phyloP scores from a whole-genome alignment of 2,113 vertebrate genomes.

The Lethenteron reissneri region DNA sequence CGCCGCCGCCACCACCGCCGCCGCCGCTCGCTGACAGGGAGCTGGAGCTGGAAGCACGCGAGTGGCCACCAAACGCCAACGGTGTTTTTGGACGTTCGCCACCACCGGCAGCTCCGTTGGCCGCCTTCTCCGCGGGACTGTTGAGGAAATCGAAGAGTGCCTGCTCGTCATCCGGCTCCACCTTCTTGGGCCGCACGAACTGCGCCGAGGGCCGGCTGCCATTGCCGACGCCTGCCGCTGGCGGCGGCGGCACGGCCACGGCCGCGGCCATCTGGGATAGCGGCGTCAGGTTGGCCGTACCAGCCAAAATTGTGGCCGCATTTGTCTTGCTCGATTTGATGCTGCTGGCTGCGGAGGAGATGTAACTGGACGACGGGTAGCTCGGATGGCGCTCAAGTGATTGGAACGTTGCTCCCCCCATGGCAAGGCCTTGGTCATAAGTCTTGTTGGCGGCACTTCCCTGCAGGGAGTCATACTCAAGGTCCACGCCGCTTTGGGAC shows the following conservation, averaged over 20 bases:
- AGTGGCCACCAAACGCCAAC: conserved; percentile 24
- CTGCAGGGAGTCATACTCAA: conserved; percentile 11
- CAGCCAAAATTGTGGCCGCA: conserved; percentile 33
- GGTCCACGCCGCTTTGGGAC: conserved; percentile 5
- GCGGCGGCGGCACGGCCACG: conserved; percentile 3
- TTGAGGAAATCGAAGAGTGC: conserved; percentile 91
- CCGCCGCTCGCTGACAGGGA: conserved; percentile 25
- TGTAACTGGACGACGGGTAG: conserved; percentile 21
- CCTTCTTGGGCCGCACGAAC: conserved; percentile 66
- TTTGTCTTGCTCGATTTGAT: conserved; percentile 40
- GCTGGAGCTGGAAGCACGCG: conserved; percentile 38
- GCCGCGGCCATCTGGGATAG: conserved; percentile 12
- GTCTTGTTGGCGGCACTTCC: conserved; percentile 18
- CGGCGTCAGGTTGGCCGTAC: conserved; percentile 34
- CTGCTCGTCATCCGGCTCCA: conserved; percentile 61
- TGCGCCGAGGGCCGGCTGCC: conserved; percentile 32
- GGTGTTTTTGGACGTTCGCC: conserved; percentile 38
- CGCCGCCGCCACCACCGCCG: too few relatives aligned
- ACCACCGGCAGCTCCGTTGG: conserved; percentile 20
- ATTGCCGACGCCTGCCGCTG: conserved; percentile 15
- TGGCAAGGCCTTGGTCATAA: too few relatives aligned
- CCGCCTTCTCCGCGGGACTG: conserved; percentile 53
- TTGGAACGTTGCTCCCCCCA: background rate
- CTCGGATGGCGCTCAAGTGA: background rate
- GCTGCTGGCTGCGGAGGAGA: conserved; percentile 61